Conservation (phyloP, 1,140 invertebrate species). For the Brachionus calyciflorus region DNA sequence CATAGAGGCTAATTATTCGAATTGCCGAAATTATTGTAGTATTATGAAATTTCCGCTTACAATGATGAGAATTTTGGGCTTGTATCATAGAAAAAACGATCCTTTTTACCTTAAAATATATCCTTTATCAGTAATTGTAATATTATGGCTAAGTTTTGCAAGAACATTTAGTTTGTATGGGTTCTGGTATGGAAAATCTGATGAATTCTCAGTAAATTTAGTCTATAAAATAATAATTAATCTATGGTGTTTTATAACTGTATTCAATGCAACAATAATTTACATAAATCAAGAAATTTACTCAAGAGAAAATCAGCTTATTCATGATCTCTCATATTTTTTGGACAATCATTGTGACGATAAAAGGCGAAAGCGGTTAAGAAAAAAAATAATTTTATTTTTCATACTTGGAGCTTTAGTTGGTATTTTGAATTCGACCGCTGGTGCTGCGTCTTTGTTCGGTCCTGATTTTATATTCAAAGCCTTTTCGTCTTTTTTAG, state of each 20-base stretch:
- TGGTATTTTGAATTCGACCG: neutral
- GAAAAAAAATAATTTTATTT: constrained; percentile 1
- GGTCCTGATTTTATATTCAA: constrained; percentile 13
- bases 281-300: constrained; percentile 12
- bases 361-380: neutral
- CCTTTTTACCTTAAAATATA: neutral
- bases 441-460: neutral
- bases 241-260: constrained; percentile 9
- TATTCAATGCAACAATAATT: neutral
- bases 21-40: too few relatives aligned
- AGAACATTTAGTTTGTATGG: neutral
- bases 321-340: neutral
- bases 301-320: neutral
- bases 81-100: neutral
- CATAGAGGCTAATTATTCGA: too few relatives aligned
- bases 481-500: neutral
- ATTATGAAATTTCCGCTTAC: constrained; percentile 5
- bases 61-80: neutral
- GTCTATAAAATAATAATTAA: neutral
- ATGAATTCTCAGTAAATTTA: neutral
- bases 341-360: neutral
- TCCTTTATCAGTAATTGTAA: neutral
- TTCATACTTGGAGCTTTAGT: neutral
- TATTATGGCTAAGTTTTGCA: constrained; percentile 31
- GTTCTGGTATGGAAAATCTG: neutral